Conservation (phyloP, 2,888 invertebrate genomes). For the Heterodera filipjevi region DNA sequence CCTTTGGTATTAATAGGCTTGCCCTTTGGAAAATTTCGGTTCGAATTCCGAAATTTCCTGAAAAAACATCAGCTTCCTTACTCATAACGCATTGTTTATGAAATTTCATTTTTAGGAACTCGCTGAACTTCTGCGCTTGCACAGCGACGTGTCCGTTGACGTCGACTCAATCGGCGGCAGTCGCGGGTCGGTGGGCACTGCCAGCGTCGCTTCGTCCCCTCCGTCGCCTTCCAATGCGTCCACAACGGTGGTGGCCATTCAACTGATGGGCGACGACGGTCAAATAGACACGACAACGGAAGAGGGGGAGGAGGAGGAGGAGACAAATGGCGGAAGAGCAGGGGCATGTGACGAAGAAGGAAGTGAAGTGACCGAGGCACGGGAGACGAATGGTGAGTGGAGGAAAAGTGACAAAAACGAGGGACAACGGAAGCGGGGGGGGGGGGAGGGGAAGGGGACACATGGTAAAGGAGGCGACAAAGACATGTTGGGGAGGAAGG, state of each 20-base stretch:
- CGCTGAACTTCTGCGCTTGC: slow-evolving; percentile 21
- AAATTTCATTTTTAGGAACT: slow-evolving; percentile 26
- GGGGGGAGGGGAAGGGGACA: not conserved
- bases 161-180: slow-evolving; percentile 17
- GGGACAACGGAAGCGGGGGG: not conserved
- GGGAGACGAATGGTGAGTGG: not conserved
- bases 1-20: no score
- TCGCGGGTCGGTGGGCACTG: not conserved
- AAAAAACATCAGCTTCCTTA: not conserved
- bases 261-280: slow-evolving; percentile 4
- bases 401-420: not conserved
- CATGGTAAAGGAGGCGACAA: not conserved
- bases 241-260: slow-evolving; percentile 1
- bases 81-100: not conserved
- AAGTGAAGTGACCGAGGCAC: not conserved
- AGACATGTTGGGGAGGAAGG: not conserved
- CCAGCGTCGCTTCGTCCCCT: not conserved
- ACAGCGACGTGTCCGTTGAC: slow-evolving; percentile 7
- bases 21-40: no score
- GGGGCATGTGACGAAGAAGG: not conserved
- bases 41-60: not conserved
- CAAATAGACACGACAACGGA: slow-evolving; percentile 10
- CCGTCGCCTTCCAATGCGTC: not conserved
- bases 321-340: not conserved
- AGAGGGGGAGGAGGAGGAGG: slow-evolving; percentile 1